A percentile compares a stretch with the other conserved stretches of the same genome.
Conservation (phyloP, 2,797 vertebrate species). For the Australoheros facetus region DNA sequence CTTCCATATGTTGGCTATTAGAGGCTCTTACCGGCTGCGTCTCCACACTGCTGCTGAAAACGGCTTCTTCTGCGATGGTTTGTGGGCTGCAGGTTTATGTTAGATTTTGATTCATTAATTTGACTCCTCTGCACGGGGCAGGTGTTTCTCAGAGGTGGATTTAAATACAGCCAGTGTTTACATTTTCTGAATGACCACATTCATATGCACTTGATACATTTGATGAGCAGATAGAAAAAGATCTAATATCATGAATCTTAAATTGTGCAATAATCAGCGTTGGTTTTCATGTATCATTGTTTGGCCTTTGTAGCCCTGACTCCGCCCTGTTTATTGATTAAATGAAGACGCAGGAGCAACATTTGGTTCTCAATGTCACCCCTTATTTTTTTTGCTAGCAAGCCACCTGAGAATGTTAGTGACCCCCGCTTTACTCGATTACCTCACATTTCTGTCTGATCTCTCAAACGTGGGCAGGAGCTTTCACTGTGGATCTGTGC, state of each 20-base stretch:
- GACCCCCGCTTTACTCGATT: not conserved
- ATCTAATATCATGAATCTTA: not conserved
- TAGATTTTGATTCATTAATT: not conserved
- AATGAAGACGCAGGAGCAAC: no score
- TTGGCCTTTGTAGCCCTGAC: not conserved
- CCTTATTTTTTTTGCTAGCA: not conserved
- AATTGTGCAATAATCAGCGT: not conserved
- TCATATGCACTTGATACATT: not conserved
- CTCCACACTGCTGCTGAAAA: slow-evolving; percentile 34
- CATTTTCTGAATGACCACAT: not conserved
- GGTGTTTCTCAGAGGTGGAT: not conserved
- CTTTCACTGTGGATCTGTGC: not conserved
- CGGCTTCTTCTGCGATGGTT: slow-evolving; percentile 21
- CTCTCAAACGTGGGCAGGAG: no score
- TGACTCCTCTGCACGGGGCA: not conserved
- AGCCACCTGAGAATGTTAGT: not conserved
- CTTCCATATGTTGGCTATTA: slow-evolving; percentile 83
- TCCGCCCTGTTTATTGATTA: no score
- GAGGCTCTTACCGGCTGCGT: slow-evolving; percentile 52
- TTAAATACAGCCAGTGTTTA: not conserved
- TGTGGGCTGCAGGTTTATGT: not conserved
- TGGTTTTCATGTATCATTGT: not conserved
- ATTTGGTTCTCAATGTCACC: not conserved
- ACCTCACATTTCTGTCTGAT: not conserved
- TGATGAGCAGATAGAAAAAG: not conserved